These are phyloP conservation scores for Drosophila sordidula DNA, from an alignment of 2,888 invertebrate species.

Conservation along the genomic window DNA sequence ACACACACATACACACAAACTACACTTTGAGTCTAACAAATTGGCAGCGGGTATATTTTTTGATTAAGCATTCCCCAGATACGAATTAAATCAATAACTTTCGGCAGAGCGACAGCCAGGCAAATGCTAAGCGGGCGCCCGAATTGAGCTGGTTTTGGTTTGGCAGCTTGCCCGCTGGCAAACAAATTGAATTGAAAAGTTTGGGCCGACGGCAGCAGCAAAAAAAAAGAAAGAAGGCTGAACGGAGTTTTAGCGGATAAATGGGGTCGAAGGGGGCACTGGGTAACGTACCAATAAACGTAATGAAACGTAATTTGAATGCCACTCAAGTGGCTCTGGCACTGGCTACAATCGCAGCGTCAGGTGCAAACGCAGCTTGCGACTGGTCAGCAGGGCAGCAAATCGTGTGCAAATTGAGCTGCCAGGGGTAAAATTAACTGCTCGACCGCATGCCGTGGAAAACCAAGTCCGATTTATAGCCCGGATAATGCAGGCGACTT, in stretches of 20 bases:
- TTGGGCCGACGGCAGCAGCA: conserved; percentile 26
- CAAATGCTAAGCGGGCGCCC: conserved; percentile 44
- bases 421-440: conserved; percentile 69
- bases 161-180: conserved; percentile 60
- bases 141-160: conserved; percentile 45
- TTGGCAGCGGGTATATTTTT: conserved; percentile 67
- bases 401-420: conserved; percentile 67
- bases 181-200: conserved; percentile 76
- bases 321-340: conserved; percentile 62
- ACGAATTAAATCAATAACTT: conserved; percentile 79
- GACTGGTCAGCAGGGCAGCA: conserved; percentile 34
- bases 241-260: conserved; percentile 13
- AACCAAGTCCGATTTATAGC: conserved; percentile 64
- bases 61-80: conserved; percentile 79
- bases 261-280: not conserved
- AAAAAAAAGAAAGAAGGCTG: conserved; percentile 21
- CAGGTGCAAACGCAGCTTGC: conserved; percentile 23
- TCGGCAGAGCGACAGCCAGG: conserved; percentile 47
- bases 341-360: conserved; percentile 9
- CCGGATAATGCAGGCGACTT: conserved; percentile 78
- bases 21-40: conserved; percentile 50
- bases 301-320: conserved; percentile 78
- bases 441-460: conserved; percentile 56
- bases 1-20: conserved; percentile 27
- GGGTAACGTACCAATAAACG: conserved; percentile 63